Evolutionary conservation across 1,140 invertebrate species (phyloP).

Genomic region (Drosophila asahinai): DNA sequence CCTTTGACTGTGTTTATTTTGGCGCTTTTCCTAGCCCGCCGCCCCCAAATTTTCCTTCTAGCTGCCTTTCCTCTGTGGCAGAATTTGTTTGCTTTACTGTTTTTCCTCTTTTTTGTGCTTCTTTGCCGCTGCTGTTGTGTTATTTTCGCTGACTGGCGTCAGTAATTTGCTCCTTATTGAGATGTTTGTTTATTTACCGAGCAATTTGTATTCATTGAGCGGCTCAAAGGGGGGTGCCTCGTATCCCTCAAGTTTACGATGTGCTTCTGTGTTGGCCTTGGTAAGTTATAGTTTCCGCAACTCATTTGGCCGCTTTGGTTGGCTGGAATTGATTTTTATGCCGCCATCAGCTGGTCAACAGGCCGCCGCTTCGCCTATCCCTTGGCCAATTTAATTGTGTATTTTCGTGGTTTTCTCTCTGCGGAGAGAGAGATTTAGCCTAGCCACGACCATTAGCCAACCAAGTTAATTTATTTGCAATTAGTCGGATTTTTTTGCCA

Average conservation of each 20-base stretch:
- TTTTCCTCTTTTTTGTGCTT: slow-evolving; percentile 10
- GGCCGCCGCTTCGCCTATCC: slow-evolving; percentile 5
- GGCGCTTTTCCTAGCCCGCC: slow-evolving; percentile 29
- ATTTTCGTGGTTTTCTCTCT: slow-evolving; percentile 52
- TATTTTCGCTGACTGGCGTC: slow-evolving; percentile 77
- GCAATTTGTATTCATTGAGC: slow-evolving; percentile 83
- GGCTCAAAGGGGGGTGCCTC: slow-evolving; percentile 37
- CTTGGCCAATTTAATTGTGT: slow-evolving; percentile 76
- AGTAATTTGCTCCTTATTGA: slow-evolving; percentile 84
- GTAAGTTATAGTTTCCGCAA: slow-evolving; percentile 84
- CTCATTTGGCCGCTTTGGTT: slow-evolving; percentile 77
- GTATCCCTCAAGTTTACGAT: slow-evolving; percentile 57
- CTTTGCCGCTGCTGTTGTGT: slow-evolving; percentile 33
- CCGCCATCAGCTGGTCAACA: slow-evolving; percentile 48
- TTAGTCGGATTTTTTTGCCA: slow-evolving; percentile 52
- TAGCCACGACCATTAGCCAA: slow-evolving; percentile 30
- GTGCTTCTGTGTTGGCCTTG: slow-evolving; percentile 46
- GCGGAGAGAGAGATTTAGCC: slow-evolving; percentile 19
- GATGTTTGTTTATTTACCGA: slow-evolving; percentile 83
- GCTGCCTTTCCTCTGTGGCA: slow-evolving; percentile 20
- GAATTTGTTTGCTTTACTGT: slow-evolving; percentile 44
- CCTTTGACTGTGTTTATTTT: slow-evolving; percentile 72
- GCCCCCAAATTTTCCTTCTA: neutral
- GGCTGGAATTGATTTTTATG: slow-evolving; percentile 78
- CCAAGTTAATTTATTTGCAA: slow-evolving; percentile 81